phyloP scores from a whole-genome alignment of 2,113 vertebrate species.

The Mesitornis unicolor region DNA sequence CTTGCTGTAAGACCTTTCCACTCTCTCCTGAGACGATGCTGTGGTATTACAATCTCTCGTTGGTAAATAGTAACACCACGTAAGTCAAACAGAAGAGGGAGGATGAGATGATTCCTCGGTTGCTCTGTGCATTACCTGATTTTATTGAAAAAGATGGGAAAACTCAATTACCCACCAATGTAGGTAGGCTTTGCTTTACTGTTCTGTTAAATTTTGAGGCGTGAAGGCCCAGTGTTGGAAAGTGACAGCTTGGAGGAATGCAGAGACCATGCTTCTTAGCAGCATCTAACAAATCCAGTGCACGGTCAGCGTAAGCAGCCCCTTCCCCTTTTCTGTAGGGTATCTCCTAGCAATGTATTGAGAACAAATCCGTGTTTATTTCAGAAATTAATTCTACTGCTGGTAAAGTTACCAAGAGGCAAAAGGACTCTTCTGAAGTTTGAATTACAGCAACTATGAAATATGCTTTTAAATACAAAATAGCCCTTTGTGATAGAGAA shows the following conservation, averaged over 20 bases:
- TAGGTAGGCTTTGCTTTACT: neutral
- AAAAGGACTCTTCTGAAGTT: neutral
- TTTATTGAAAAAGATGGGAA: neutral
- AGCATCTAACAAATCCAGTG: neutral
- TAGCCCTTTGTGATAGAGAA: neutral
- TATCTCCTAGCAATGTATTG: neutral
- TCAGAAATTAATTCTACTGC: neutral
- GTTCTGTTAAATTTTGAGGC: neutral
- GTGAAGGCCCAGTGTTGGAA: neutral
- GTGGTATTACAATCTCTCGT: neutral
- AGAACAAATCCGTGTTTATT: neutral
- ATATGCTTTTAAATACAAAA: neutral
- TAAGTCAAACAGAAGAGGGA: neutral
- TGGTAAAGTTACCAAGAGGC: neutral
- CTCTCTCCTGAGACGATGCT: neutral
- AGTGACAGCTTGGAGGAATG: neutral
- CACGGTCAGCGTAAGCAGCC: accelerated
- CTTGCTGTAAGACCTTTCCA: neutral
- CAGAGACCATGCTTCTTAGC: accelerated
- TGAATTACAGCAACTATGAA: neutral
- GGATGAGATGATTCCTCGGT: neutral
- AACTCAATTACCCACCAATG: neutral
- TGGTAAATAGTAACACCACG: neutral
- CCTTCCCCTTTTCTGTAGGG: neutral
- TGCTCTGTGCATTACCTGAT: accelerated